phyloP scores from a whole-genome alignment of 2,797 vertebrate genomes.

The Bovichtus diacanthus region DNA sequence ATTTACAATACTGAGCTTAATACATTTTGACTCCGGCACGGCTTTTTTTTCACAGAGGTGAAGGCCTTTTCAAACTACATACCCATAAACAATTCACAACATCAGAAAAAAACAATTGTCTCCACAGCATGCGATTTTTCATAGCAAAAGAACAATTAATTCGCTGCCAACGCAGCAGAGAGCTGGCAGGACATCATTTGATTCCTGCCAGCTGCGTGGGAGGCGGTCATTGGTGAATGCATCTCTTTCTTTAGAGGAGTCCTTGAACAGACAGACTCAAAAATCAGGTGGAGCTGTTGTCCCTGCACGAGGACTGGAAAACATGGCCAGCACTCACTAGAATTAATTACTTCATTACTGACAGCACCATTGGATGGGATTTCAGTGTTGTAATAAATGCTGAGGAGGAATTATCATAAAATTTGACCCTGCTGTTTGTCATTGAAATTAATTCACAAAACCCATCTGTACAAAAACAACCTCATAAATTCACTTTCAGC shows the following conservation, averaged over 20 bases:
- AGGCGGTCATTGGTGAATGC: slow-evolving; percentile 42
- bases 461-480: not conserved
- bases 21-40: not conserved
- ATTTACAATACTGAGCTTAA: not conserved
- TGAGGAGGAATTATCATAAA: slow-evolving; percentile 2
- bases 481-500: not conserved
- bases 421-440: slow-evolving; percentile 3
- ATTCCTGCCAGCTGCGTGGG: slow-evolving; percentile 42
- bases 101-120: slow-evolving; percentile 24
- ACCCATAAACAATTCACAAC: slow-evolving; percentile 25
- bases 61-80: not conserved
- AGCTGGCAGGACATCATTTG: slow-evolving; percentile 35
- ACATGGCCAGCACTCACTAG: not conserved
- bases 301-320: not conserved
- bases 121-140: slow-evolving; percentile 39
- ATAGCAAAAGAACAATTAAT: slow-evolving; percentile 45
- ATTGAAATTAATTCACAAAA: slow-evolving; percentile 23
- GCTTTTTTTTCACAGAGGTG: slow-evolving; percentile 6
- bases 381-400: slow-evolving; percentile 2
- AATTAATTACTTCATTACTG: slow-evolving; percentile 6
- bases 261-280: slow-evolving; percentile 24
- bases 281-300: slow-evolving; percentile 4
- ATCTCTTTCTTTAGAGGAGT: slow-evolving; percentile 25
- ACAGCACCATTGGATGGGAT: slow-evolving; percentile 1
- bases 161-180: slow-evolving; percentile 31